Evolutionary conservation across 2,888 invertebrate species (phyloP), one percentile per base, ranked within the genome.

Genomic region (Xylota sylvarum): DNA sequence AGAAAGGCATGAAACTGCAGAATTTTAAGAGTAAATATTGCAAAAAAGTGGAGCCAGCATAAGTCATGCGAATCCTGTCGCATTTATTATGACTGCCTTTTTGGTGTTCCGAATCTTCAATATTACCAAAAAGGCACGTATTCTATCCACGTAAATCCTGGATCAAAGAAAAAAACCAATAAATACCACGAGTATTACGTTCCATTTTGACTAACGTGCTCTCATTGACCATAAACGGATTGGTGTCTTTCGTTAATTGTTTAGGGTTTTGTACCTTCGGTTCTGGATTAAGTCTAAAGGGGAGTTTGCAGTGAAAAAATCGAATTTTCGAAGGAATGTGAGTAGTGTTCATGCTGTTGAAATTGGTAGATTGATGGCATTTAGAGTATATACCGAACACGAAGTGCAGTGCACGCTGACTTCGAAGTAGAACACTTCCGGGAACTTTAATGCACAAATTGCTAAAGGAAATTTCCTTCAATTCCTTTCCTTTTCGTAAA

Each of bases 181-280:
- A 37, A 67, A 67, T 52, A 52, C 27, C 50, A 46, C 10, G 35
- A 27, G 67, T 27, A 17, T 55, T 55, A 46, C n/a, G 43, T 30
- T 43, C 46, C 12, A 58, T 27, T 72, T 58, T 72, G 58, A 72
- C 23, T 52, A 55, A 69, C 69, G 72, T 72, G 72, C 46, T 46
- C 32, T 27, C 23, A 4, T 48, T 35, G 32, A 58, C 46, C 58
- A 58, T 48, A 48, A 48, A 72, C 35, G 48, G 72, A 72, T 72
- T 72, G 72, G 23, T 52, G 65, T 50, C 19, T 46, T 12, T 4
- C 30, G 17, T 30, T 64, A 64, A 64, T 64, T 64, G 32, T 10
- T 46, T 19, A 6, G 12, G 30, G 17, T 14, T 62, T 64, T 17
- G n/a, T 17, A 64, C 27, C 43, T 37, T 50, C 3, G 48, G 48